Conservation (phyloP, 2,797 vertebrate genomes). For the Ceyx erithaca region DNA sequence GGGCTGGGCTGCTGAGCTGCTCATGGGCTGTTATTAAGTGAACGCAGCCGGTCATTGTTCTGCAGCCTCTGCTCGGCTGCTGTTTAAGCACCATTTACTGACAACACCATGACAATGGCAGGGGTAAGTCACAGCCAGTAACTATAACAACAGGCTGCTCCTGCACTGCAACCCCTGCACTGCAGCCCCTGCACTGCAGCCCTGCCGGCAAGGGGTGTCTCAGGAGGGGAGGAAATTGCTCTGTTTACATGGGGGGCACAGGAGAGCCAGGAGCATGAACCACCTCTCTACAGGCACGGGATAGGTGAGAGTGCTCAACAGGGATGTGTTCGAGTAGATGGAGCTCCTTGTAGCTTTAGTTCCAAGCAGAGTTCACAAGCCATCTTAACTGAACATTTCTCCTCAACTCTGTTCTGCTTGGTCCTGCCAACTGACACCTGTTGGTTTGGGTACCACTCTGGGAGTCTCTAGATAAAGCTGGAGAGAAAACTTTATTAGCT, state of each 20-base stretch:
- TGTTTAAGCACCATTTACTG: constrained; percentile 6
- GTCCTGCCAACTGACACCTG: neutral
- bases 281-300: neutral
- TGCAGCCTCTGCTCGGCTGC: neutral
- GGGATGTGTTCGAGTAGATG: neutral
- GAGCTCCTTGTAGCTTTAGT: neutral
- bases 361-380: neutral
- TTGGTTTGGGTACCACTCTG: neutral
- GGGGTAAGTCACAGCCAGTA: constrained; percentile 63
- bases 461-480: neutral
- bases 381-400: neutral
- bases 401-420: accelerated
- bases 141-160: constrained; percentile 67
- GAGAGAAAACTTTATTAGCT: neutral
- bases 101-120: constrained; percentile 19
- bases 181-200: neutral
- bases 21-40: neutral
- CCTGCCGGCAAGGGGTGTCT: neutral
- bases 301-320: neutral
- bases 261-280: neutral
- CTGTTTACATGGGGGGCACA: neutral
- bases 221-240: neutral
- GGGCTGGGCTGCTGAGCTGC: neutral
- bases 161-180: neutral
- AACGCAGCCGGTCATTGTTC: neutral